A percentile compares a stretch with the other conserved stretches of the same genome.
These are phyloP conservation scores for Chalcis sispes DNA, from an alignment of 2,888 invertebrate species.

Conservation along the genomic window DNA sequence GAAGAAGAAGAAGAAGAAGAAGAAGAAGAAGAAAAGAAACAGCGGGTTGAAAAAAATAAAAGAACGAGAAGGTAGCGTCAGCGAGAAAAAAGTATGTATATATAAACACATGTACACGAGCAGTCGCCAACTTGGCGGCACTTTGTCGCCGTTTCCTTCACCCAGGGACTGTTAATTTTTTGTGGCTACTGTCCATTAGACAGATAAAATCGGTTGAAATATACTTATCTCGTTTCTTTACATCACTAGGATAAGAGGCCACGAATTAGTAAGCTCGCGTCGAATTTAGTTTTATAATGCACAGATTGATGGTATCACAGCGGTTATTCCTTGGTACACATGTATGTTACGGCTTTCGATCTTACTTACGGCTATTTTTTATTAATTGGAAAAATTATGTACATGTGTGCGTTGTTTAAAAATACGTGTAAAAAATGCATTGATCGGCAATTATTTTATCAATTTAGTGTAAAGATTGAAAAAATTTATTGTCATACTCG, in stretches of 20 bases:
- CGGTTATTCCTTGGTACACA: no score
- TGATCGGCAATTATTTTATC: no score
- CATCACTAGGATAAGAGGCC: constrained; percentile 36
- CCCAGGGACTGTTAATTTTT: constrained; percentile 69
- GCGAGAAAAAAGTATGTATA: constrained; percentile 18
- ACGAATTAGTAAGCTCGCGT: constrained; percentile 45
- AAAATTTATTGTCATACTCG: no score
- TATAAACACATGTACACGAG: constrained; percentile 55
- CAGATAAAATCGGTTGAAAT: constrained; percentile 65
- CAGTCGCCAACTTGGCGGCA: constrained; percentile 56
- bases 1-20: constrained; percentile 5
- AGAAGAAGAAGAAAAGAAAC: not conserved
- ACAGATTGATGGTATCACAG: no score
- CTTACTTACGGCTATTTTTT: no score
- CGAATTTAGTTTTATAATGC: constrained; percentile 32
- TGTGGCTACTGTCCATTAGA: constrained; percentile 72
- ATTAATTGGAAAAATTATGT: no score
- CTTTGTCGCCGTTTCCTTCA: constrained; percentile 55
- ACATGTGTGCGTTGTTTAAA: no score
- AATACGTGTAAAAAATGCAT: no score
- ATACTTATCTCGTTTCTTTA: constrained; percentile 40
- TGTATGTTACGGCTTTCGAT: no score
- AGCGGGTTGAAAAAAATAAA: constrained; percentile 27
- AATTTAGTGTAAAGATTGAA: no score
- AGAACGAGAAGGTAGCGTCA: not conserved